These are phyloP conservation scores for Gnathonemus longibarbis DNA, from an alignment of 2,113 vertebrate species.

Conservation along the genomic window DNA sequence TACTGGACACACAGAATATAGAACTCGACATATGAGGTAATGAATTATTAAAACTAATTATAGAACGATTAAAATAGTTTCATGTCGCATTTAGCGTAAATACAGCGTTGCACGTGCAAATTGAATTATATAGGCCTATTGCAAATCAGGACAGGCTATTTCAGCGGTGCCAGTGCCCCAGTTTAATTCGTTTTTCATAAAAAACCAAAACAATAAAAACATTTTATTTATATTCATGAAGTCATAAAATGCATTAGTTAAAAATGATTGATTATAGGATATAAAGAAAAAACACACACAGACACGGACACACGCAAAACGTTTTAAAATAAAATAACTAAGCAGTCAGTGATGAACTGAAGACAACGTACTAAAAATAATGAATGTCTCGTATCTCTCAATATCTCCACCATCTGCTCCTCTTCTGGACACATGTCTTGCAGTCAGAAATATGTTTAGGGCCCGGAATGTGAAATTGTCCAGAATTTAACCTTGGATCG, in stretches of 20 bases:
- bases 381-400: neutral
- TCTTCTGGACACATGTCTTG: conserved; percentile 2
- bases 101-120: neutral
- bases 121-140: neutral
- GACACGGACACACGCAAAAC: neutral
- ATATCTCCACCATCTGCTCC: conserved; percentile 13
- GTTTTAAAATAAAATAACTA: neutral
- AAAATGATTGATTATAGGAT: neutral
- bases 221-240: neutral
- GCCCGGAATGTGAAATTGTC: conserved; percentile 27
- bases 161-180: neutral
- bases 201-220: neutral
- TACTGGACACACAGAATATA: neutral
- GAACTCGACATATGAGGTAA: neutral
- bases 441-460: conserved; percentile 12
- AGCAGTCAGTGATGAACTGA: neutral
- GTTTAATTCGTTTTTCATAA: neutral
- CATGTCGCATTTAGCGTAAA: neutral
- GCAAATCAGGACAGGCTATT: neutral
- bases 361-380: neutral
- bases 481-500: conserved; percentile 23
- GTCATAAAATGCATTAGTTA: neutral
- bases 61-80: neutral
- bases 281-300: neutral
- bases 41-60: neutral